Conservation (phyloP, 2,888 invertebrate genomes). For the Drosophila prostipennis region DNA sequence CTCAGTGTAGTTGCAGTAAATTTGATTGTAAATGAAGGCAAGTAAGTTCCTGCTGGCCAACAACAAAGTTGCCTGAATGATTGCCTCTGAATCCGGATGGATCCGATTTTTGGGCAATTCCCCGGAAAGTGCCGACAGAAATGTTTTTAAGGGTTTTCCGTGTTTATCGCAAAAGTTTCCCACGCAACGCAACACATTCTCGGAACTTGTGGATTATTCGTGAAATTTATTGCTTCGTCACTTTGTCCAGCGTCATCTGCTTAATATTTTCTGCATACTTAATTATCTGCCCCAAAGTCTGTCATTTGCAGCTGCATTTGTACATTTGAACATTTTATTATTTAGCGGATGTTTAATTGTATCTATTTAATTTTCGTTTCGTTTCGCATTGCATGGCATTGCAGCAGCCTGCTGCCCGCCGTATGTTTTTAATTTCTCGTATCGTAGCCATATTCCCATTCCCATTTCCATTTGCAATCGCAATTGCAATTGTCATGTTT, state of each 20-base stretch:
- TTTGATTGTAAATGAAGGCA: slow-evolving; percentile 41
- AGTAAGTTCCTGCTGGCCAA: slow-evolving; percentile 16
- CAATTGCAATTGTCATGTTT: slow-evolving; percentile 72
- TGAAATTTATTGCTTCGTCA: slow-evolving; percentile 42
- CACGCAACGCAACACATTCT: slow-evolving; percentile 48
- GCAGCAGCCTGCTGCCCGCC: slow-evolving; percentile 7
- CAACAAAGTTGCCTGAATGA: slow-evolving; percentile 32
- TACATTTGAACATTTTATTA: slow-evolving; percentile 81
- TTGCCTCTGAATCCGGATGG: slow-evolving; percentile 24
- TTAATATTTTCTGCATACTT: slow-evolving; percentile 43
- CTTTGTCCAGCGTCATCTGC: slow-evolving; percentile 22
- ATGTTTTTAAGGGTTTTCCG: slow-evolving; percentile 15
- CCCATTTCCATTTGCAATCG: slow-evolving; percentile 60
- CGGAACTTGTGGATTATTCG: slow-evolving; percentile 22
- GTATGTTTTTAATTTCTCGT: slow-evolving; percentile 40
- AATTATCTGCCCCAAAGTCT: slow-evolving; percentile 39
- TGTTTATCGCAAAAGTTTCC: slow-evolving; percentile 39
- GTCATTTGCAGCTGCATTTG: slow-evolving; percentile 61
- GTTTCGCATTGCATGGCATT: slow-evolving; percentile 42
- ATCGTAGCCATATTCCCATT: not conserved
- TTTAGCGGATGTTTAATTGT: slow-evolving; percentile 83
- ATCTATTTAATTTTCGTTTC: slow-evolving; percentile 82
- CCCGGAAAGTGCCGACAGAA: slow-evolving; percentile 5
- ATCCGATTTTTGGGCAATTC: slow-evolving; percentile 27
- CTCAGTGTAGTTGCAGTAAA: slow-evolving; percentile 26